Evolutionary conservation across 2,797 vertebrate species (phyloP).

Genomic region (Sebastes oblongus): DNA sequence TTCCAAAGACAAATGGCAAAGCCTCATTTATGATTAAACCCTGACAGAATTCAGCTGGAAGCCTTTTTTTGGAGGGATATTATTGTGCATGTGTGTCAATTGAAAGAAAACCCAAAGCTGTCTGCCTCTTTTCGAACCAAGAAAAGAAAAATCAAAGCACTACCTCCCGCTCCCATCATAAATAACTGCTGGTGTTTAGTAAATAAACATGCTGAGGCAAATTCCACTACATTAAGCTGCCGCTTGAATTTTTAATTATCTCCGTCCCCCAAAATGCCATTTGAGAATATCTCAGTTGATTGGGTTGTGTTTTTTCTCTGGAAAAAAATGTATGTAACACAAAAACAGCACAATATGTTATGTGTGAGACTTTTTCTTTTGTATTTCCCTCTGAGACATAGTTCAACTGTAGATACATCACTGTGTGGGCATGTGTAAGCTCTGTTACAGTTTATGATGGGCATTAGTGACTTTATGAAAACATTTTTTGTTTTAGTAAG

Average conservation of each 20-base stretch:
- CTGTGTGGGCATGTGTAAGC: not conserved
- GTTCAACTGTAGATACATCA: not conserved
- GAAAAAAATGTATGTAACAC: not conserved
- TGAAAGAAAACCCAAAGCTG: constrained; percentile 22
- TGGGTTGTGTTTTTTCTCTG: not conserved
- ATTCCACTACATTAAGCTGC: constrained; percentile 3
- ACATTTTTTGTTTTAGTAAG: not conserved
- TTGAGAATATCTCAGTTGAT: not conserved
- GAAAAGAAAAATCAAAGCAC: constrained; percentile 15
- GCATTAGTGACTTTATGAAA: not conserved
- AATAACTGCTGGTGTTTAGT: constrained; percentile 26
- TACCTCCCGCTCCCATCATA: not conserved
- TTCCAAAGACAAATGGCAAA: not conserved
- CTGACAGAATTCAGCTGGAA: constrained; percentile 16
- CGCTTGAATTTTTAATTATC: constrained; percentile 33
- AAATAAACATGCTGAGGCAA: constrained; percentile 30
- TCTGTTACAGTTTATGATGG: not conserved
- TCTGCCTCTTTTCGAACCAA: not conserved
- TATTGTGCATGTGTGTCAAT: constrained; percentile 15
- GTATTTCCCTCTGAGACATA: not conserved
- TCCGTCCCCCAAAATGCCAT: constrained; percentile 4
- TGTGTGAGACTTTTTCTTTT: not conserved
- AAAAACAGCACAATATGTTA: not conserved
- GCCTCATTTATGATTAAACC: constrained; percentile 10
- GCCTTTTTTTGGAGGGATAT: not conserved